Base-by-base conservation (phyloP, 2,113 vertebrate genomes). In the Vidua chalybeata region DNA sequence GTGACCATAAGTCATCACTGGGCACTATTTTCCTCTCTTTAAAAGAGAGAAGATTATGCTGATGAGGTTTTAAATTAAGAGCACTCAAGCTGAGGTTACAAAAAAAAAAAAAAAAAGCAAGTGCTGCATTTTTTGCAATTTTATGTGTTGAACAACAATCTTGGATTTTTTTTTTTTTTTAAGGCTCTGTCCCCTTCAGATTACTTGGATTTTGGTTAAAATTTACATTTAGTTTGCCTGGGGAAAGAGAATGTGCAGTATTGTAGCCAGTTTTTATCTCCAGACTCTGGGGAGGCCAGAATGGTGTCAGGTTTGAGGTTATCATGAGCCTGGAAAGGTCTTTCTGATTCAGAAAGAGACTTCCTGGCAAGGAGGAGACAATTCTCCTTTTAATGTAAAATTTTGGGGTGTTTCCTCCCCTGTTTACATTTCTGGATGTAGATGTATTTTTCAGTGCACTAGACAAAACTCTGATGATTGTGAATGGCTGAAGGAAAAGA, bases 51-150 rank as follows among this genome's bases (percentile, higher is more conserved):
- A 63, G 21, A 56, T 63, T 72, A 46, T 61, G n/a, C 49, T 89
- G 72, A 64, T 78, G 55, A 92, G 48, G 64, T 84, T 89, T 90
- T 86, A 78, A 96, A 84, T 68, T 56, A 84, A 24, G 39, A 87
- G 11, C 13, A 19, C 30, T 92, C 24, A 18, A 39, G 6, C 24
- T 59, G 46, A 52, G 9, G 3, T 76, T 55, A 39, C 35, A 51
- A 67, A 84, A 69, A 80, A 37, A 76, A 39, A 33, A 51, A 67
- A 84, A 69, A 80, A 37, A 76, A 83, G 20, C 18, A 85, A 62
- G 17, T 68, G 11, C 22, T 81, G 28, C 17, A 22, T 67, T 80
- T 87, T 84, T 62, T 0, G 0, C 45, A 63, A 5, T 77, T 79
- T 74, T 52, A 28, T 30, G 5, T 46, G 15, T 79, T 43, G n/a